phyloP scores from a whole-genome alignment of 2,888 invertebrate species.

The Ectropis crepuscularia region DNA sequence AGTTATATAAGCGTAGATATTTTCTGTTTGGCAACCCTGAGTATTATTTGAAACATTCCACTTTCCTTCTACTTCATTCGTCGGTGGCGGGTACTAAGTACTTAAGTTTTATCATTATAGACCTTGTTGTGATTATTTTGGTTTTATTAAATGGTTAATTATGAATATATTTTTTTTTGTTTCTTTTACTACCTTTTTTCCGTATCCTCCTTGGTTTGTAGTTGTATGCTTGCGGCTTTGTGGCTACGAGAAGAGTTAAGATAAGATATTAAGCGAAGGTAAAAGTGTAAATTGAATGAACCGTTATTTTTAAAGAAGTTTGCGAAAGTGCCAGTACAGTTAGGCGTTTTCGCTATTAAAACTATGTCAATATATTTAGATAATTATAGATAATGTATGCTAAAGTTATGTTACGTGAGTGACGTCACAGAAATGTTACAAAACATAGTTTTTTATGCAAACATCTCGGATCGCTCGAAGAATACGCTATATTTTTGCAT shows the following conservation, averaged over 20 bases:
- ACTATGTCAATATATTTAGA: constrained; percentile 63
- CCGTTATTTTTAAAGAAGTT: constrained; percentile 44
- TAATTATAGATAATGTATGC: constrained; percentile 38
- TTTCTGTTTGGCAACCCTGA: constrained; percentile 34
- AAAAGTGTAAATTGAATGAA: constrained; percentile 38
- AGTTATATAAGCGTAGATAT: constrained; percentile 9
- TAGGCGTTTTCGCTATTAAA: constrained; percentile 67
- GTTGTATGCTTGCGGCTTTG: neutral
- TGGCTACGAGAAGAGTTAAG: neutral
- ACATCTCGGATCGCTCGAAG: constrained; percentile 47
- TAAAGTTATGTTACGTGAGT: constrained; percentile 34
- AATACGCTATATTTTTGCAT: constrained; percentile 74
- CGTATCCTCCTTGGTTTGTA: constrained; percentile 44
- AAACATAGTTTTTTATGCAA: constrained; percentile 67
- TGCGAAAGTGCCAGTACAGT: constrained; percentile 63
- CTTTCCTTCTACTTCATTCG: constrained; percentile 43
- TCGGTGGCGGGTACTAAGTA: constrained; percentile 71
- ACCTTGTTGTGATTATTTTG: constrained; percentile 67
- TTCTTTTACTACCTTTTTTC: constrained; percentile 48
- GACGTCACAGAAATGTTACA: constrained; percentile 34
- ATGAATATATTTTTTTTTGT: constrained; percentile 58
- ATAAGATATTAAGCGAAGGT: neutral
- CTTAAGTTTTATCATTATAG: constrained; percentile 62
- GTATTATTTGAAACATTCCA: constrained; percentile 49
- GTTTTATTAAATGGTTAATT: constrained; percentile 78